phyloP scores from a whole-genome alignment of 1,140 invertebrate genomes.

The Philopotamus ludificatus region DNA sequence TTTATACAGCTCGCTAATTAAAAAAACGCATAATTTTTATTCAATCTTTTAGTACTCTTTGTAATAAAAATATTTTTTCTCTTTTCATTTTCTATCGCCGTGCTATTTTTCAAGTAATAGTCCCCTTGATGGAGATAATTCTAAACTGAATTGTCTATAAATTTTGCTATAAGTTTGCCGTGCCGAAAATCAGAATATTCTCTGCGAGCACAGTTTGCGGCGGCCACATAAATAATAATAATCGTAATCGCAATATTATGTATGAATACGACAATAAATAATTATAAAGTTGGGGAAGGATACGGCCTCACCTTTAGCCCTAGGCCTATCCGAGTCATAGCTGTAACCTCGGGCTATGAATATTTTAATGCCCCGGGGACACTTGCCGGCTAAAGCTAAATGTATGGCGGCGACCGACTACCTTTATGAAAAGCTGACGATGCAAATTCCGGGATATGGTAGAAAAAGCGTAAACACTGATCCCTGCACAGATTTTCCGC shows the following conservation, averaged over 20 bases:
- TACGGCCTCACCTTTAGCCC: conserved; percentile 14
- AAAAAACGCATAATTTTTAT: no score
- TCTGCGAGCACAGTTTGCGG: no score
- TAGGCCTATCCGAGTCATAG: conserved; percentile 26
- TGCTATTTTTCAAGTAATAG: no score
- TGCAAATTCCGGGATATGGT: conserved; percentile 18
- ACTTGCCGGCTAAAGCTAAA: conserved; percentile 13
- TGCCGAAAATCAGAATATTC: no score
- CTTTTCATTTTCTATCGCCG: no score
- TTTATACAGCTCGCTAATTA: no score
- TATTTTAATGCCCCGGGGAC: conserved; percentile 33
- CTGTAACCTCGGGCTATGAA: conserved; percentile 29
- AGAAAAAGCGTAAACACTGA: conserved; percentile 22
- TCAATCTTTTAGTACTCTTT: no score
- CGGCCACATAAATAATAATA: neutral
- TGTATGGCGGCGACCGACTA: conserved; percentile 13
- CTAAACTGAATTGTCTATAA: no score
- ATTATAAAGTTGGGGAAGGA: neutral
- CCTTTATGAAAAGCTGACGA: conserved; percentile 15
- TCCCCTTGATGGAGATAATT: no score
- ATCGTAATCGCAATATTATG: neutral
- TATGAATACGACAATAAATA: neutral
- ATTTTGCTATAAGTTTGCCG: no score
- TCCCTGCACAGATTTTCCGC: conserved; percentile 20
- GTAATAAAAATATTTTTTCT: no score